Evolutionary conservation across 2,888 invertebrate genomes (phyloP).

Genomic region (Baronia brevicornis): DNA sequence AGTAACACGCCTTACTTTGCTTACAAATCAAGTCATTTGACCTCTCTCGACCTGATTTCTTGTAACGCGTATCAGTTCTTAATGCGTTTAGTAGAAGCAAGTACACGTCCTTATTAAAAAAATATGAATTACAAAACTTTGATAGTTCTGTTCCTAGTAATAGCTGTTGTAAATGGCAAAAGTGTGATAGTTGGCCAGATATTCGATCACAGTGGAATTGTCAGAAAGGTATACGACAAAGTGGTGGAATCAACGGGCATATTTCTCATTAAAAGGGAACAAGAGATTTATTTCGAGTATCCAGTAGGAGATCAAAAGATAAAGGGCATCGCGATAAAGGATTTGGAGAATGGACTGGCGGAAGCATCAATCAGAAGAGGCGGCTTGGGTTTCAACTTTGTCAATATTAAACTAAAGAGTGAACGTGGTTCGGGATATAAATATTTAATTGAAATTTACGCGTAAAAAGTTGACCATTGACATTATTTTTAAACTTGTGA

Average conservation of each 20-base stretch:
- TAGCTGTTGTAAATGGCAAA: constrained; percentile 31
- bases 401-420: constrained; percentile 59
- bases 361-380: constrained; percentile 56
- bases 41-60: constrained; percentile 19
- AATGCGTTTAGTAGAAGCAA: constrained; percentile 1
- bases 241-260: constrained; percentile 30
- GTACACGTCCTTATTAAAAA: constrained; percentile 14
- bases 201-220: constrained; percentile 35
- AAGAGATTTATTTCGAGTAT: constrained; percentile 45
- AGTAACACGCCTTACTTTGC: constrained; percentile 1
- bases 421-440: constrained; percentile 54
- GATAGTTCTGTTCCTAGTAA: constrained; percentile 26
- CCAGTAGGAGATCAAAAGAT: constrained; percentile 45
- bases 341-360: constrained; percentile 51
- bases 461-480: constrained; percentile 27
- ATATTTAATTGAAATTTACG: constrained; percentile 55
- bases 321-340: constrained; percentile 60
- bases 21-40: constrained; percentile 22
- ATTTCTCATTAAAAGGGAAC: constrained; percentile 44
- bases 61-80: constrained; percentile 11
- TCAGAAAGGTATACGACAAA: constrained; percentile 45
- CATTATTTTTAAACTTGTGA: not conserved
- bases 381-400: constrained; percentile 54
- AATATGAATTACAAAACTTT: constrained; percentile 34
- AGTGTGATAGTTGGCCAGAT: constrained; percentile 51